A percentile compares a stretch with the other conserved stretches of the same genome.
These are phyloP conservation scores for Cephalopterus ornatus DNA, from an alignment of 2,113 vertebrate species.

Conservation along the genomic window DNA sequence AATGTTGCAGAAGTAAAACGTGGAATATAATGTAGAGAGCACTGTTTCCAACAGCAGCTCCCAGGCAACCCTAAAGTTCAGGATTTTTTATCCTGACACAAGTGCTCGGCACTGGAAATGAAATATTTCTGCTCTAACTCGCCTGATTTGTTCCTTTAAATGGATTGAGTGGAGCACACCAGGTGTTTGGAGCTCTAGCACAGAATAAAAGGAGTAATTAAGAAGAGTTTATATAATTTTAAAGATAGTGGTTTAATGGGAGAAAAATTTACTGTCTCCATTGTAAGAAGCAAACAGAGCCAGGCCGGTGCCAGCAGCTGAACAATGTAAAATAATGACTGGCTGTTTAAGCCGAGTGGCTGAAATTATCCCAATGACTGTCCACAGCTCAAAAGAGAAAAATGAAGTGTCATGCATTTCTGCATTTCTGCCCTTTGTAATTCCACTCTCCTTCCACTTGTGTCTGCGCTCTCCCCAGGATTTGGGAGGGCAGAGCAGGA, in stretches of 20 bases:
- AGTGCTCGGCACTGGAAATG: neutral
- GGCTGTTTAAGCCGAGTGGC: neutral
- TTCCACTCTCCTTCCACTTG: neutral
- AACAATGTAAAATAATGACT: neutral
- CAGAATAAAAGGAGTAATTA: neutral
- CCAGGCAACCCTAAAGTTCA: neutral
- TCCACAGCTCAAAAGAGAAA: neutral
- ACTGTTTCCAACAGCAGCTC: neutral
- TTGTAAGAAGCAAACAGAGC: slow-evolving; percentile 3
- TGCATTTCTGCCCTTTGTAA: neutral
- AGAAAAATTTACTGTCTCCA: neutral
- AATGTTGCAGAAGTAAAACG: neutral
- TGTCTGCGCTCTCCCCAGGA: neutral
- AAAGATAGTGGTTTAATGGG: neutral
- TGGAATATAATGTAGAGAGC: neutral
- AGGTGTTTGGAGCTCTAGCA: neutral
- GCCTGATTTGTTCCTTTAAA: neutral
- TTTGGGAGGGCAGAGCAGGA: neutral
- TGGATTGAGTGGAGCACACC: neutral
- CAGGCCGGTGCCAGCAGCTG: neutral
- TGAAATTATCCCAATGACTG: neutral
- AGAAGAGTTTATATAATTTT: neutral
- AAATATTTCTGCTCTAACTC: neutral
- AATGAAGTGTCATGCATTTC: neutral
- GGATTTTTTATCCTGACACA: slow-evolving; percentile 12